phyloP scores from a whole-genome alignment of 2,797 vertebrate species.

The Sebastes melanostomus region DNA sequence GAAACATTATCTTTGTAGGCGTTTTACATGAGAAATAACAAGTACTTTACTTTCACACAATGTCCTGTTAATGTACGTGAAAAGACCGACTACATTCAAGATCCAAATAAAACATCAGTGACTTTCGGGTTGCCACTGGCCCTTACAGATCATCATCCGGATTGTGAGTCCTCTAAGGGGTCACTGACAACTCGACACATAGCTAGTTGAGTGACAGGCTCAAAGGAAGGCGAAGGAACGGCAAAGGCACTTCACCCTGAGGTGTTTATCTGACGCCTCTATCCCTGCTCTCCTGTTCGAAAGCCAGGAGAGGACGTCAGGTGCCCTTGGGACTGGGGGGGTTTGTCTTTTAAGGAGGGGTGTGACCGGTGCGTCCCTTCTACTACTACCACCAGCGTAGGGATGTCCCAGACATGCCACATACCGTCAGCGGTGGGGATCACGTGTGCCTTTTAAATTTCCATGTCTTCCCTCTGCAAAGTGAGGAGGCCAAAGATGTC shows the following conservation, averaged over 20 bases:
- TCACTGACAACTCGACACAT: conserved; percentile 11
- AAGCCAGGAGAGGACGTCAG: conserved; percentile 46
- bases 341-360: conserved; percentile 40
- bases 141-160: not conserved
- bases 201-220: conserved; percentile 13
- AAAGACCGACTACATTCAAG: not conserved
- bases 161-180: conserved; percentile 15
- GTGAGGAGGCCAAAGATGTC: conserved; percentile 24
- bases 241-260: conserved; percentile 46
- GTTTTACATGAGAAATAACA: not conserved
- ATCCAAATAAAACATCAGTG: not conserved
- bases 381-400: conserved; percentile 39
- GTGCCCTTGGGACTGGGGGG: conserved; percentile 58
- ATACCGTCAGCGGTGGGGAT: conserved; percentile 31
- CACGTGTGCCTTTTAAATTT: conserved; percentile 42
- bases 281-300: conserved; percentile 52
- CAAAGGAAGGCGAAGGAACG: not conserved
- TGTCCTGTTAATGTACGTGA: not conserved
- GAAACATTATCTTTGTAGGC: not conserved
- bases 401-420: conserved; percentile 67
- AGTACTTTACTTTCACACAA: not conserved
- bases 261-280: conserved; percentile 63
- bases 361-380: conserved; percentile 40
- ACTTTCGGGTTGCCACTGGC: not conserved
- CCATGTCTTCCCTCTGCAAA: conserved; percentile 21